These are phyloP conservation scores for Drosophila histrio DNA, from an alignment of 2,888 invertebrate species.

Conservation along the genomic window DNA sequence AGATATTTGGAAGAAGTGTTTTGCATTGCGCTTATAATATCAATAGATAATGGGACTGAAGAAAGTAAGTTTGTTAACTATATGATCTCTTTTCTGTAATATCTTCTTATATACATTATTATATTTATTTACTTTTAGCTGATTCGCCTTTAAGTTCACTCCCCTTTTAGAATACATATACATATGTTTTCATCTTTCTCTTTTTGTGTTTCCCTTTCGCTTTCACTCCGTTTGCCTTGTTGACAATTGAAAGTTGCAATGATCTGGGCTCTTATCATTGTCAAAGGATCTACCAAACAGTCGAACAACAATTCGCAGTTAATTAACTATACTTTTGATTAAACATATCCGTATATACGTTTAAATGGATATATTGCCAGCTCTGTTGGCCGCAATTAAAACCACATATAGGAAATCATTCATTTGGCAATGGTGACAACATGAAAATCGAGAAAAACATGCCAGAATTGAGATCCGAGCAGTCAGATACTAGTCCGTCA, in stretches of 20 bases:
- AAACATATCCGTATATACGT: constrained; percentile 10
- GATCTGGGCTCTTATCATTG: constrained; percentile 50
- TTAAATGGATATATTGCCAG: background rate
- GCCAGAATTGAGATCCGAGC: constrained; percentile 37
- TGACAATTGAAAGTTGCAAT: constrained; percentile 39
- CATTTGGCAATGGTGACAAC: constrained; percentile 62
- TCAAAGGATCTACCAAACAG: constrained; percentile 46
- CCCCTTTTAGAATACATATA: background rate
- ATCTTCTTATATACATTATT: no score
- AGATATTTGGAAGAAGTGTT: no score
- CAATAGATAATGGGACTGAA: no score
- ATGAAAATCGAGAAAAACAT: constrained; percentile 35
- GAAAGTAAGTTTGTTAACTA: no score
- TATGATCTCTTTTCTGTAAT: no score
- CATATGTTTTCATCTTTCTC: background rate
- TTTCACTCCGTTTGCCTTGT: background rate
- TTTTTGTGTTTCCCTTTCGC: background rate
- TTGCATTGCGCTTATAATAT: no score
- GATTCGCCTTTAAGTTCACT: no score
- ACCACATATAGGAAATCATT: constrained; percentile 75
- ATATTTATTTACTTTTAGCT: no score
- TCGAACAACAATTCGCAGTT: constrained; percentile 70
- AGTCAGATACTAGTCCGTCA: constrained; percentile 46
- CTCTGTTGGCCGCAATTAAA: constrained; percentile 72
- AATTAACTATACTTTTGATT: constrained; percentile 70